phyloP scores from a whole-genome alignment of 2,797 vertebrate species.

The Nannoperca australis region DNA sequence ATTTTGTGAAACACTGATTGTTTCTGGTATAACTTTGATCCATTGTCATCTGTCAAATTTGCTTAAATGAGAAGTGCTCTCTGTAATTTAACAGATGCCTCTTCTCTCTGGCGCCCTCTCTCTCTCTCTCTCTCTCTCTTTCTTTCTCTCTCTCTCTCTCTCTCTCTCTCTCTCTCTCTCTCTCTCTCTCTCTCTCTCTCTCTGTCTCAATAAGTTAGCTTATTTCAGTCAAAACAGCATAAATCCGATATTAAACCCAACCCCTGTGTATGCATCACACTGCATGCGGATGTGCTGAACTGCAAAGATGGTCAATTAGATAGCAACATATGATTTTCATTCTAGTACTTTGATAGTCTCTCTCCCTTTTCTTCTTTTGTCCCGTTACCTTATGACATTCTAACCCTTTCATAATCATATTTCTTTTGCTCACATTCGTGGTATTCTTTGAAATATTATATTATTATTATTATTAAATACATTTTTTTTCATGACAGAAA shows the following conservation, averaged over 20 bases:
- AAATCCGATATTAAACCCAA: conserved; percentile 54
- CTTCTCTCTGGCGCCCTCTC: conserved; percentile 26
- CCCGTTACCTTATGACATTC: conserved; percentile 32
- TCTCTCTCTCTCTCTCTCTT: conserved; percentile 32
- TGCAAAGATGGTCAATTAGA: conserved; percentile 70
- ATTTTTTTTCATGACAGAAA: conserved; percentile 27
- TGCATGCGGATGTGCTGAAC: conserved; percentile 55
- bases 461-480: no score
- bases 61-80: conserved; percentile 58
- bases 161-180: conserved; percentile 34
- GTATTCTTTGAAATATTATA: conserved; percentile 51
- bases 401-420: conserved; percentile 40
- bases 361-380: conserved; percentile 38
- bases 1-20: conserved; percentile 62
- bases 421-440: conserved; percentile 20
- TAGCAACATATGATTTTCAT: conserved; percentile 62
- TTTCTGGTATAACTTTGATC: conserved; percentile 64
- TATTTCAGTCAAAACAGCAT: conserved; percentile 34
- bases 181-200: background rate
- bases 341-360: conserved; percentile 38
- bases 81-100: conserved; percentile 52
- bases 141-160: conserved; percentile 17
- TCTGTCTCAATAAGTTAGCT: conserved; percentile 6
- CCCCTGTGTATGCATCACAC: conserved; percentile 21
- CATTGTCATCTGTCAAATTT: conserved; percentile 60